Evolutionary conservation across 2,888 invertebrate genomes (phyloP).

Genomic region (Dione juno): DNA sequence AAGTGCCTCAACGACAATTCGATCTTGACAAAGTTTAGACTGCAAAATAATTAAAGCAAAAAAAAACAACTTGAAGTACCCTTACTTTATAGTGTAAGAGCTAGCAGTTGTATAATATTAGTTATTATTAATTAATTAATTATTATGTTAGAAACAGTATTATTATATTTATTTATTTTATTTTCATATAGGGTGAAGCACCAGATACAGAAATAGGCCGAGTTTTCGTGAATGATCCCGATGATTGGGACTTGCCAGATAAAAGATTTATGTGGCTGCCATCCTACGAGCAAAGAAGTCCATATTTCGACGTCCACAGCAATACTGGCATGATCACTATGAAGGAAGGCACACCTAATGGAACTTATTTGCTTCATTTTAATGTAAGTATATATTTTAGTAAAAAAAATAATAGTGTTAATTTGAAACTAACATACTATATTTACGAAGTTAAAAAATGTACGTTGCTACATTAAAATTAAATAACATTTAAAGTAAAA

Average conservation of each 20-base stretch:
- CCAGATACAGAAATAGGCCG: conserved; percentile 94
- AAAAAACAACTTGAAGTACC: conserved; percentile 28
- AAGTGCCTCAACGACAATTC: conserved; percentile 21
- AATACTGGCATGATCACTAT: conserved; percentile 95
- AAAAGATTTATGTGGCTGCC: conserved; percentile 92
- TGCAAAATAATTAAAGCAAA: conserved; percentile 32
- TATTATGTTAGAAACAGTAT: background rate
- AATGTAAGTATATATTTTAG: conserved; percentile 71
- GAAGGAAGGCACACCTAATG: conserved; percentile 88
- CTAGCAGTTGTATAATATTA: conserved; percentile 2
- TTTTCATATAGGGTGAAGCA: conserved; percentile 85
- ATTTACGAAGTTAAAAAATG: too few relatives aligned
- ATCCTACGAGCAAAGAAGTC: conserved; percentile 77
- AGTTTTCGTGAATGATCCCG: conserved; percentile 96
- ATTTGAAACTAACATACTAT: too few relatives aligned
- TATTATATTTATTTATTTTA: background rate
- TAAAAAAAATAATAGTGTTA: too few relatives aligned
- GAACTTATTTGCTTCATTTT: conserved; percentile 90
- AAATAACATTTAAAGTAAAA: conserved; percentile 7
- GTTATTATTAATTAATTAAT: background rate
- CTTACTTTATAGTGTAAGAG: conserved; percentile 18
- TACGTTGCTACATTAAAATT: too few relatives aligned
- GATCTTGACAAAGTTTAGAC: conserved; percentile 31
- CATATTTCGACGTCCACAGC: conserved; percentile 88
- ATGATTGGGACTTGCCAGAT: conserved; percentile 98